Evolutionary conservation across 1,140 invertebrate species (phyloP), one percentile per base, ranked within the genome.

Genomic region (Chelonus insularis): DNA sequence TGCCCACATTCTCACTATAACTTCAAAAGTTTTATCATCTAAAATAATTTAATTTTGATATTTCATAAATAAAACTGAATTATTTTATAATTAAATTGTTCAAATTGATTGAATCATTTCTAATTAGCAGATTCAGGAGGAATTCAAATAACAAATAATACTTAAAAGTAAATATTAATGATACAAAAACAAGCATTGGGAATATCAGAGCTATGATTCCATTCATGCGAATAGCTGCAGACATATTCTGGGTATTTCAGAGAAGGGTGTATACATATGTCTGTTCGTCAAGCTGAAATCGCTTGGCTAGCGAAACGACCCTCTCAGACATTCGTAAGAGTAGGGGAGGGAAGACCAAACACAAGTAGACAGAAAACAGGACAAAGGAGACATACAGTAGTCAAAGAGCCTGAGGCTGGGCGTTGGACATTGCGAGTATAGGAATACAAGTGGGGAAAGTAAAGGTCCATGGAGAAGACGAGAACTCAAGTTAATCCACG

Each of bases 401-500:
- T 60, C 57, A 60, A 60, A 60, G 47, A 9, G 47, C 47, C 36
- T 20, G 20, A 34, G 50, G 50, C 18, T 37, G 47, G 48, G 48
- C 48, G 57, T 60, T 51, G 57, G 47, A 60, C 45, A 51, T 21
- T 21, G 57, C n/a, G 45, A 16, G 9, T 45, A 41, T 9, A 25
- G 21, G 14, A 57, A 41, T 37, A 39, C 9, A 34, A 23, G 29
- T 9, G 16, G 8, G 51, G 47, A 12, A 11, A 12, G 43, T 18
- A 50, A 20, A 39, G 56, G 41, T 41, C 51, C 32, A 37, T 9
- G 6, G 39, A 51, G 14, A 25, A 29, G 56, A 25, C 45, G 23
- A 52, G 56, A 67, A 64, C 61, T 66, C 63, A 67, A 67, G 66
- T 72, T 72, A 71, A 72, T 72, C 63, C 43, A 64, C 60, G 56